These are phyloP conservation scores for Cephus rjabovi DNA, from an alignment of 2,888 invertebrate species.

Conservation along the genomic window DNA sequence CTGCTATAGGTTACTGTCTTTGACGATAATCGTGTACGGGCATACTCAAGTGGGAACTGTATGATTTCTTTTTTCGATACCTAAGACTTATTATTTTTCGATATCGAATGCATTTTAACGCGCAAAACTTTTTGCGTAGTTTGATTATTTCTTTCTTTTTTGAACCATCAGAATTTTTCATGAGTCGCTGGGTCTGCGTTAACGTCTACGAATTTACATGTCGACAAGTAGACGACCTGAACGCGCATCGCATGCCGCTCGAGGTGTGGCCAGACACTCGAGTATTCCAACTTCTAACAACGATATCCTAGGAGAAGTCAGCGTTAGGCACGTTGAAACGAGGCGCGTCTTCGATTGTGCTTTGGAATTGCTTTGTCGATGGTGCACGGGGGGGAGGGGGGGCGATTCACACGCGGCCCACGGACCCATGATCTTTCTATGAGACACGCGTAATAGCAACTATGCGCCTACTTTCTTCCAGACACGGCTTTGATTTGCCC, in stretches of 20 bases:
- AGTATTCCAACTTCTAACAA: constrained; percentile 8
- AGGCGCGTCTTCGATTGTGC: constrained; percentile 46
- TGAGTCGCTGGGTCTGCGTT: neutral
- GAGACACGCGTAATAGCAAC: constrained; percentile 29
- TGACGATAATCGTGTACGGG: too few relatives aligned
- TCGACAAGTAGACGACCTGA: constrained; percentile 26
- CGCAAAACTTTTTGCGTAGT: neutral
- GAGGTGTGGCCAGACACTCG: constrained; percentile 37
- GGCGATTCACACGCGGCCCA: constrained; percentile 60
- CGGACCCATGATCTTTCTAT: constrained; percentile 35
- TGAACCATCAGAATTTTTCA: neutral
- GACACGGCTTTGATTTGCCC: neutral
- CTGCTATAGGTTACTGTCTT: neutral
- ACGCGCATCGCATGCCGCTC: constrained; percentile 33
- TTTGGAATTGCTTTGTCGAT: constrained; percentile 45
- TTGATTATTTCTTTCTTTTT: neutral
- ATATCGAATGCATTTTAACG: neutral
- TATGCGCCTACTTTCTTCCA: constrained; percentile 22
- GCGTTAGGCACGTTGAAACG: constrained; percentile 26
- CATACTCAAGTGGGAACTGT: neutral
- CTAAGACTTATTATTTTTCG: neutral
- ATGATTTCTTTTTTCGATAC: neutral
- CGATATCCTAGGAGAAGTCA: constrained; percentile 12
- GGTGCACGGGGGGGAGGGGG: constrained; percentile 26
- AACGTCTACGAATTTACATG: constrained; percentile 40